These are phyloP conservation scores for Leguminivora glycinivorella DNA, from an alignment of 1,140 invertebrate genomes.

Conservation along the genomic window DNA sequence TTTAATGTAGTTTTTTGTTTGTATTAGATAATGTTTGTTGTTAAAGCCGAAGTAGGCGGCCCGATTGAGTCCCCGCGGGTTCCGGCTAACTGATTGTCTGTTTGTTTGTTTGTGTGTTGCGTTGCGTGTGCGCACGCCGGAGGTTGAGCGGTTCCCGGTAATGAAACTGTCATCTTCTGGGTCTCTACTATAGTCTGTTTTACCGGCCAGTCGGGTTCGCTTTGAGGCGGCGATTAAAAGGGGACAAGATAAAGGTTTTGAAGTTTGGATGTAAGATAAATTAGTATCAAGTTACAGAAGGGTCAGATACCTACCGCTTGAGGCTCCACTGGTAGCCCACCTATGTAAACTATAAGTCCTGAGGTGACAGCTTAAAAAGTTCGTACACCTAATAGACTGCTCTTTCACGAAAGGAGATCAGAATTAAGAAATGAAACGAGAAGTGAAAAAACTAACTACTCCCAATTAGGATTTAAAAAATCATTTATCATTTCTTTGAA, in stretches of 20 bases:
- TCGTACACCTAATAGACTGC: too few relatives aligned
- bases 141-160: constrained; percentile 49
- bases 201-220: constrained; percentile 16
- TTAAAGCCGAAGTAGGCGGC: constrained; percentile 40
- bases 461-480: too few relatives aligned
- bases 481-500: too few relatives aligned
- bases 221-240: background rate
- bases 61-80: constrained; percentile 47
- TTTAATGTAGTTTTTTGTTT: constrained; percentile 35
- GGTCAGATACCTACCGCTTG: too few relatives aligned
- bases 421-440: too few relatives aligned
- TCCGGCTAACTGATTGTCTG: constrained; percentile 43
- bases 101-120: constrained; percentile 41
- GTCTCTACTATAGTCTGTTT: too few relatives aligned
- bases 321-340: too few relatives aligned
- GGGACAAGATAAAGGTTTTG: constrained; percentile 34
- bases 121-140: constrained; percentile 44
- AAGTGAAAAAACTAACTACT: too few relatives aligned
- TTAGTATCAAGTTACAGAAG: too few relatives aligned
- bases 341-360: too few relatives aligned
- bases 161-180: constrained; percentile 41
- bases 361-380: too few relatives aligned
- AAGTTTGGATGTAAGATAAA: constrained; percentile 21
- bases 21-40: constrained; percentile 42
- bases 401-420: too few relatives aligned